Evolutionary conservation across 1,140 invertebrate species (phyloP).

Genomic region (Neuroterus valhalla): DNA sequence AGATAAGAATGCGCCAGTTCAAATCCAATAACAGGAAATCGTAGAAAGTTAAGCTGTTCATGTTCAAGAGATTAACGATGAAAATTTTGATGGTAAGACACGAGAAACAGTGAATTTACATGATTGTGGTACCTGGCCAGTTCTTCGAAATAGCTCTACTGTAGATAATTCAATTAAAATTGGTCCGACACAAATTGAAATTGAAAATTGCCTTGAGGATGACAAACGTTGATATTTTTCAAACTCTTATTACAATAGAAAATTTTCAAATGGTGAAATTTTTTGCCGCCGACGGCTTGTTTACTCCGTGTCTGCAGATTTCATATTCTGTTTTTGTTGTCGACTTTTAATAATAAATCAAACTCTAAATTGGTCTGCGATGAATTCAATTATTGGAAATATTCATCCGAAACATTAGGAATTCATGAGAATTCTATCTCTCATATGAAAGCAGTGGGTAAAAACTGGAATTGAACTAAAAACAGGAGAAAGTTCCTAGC

Average conservation of each 20-base stretch:
- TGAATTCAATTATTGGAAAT: constrained; percentile 1
- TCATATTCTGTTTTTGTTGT: constrained; percentile 4
- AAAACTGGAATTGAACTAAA: background rate
- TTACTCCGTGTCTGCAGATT: background rate
- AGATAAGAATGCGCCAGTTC: no score
- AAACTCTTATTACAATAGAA: no score
- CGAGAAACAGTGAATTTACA: no score
- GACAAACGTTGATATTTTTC: no score
- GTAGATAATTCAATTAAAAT: no score
- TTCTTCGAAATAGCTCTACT: no score
- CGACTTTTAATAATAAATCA: background rate
- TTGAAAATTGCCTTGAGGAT: no score
- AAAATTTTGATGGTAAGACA: no score
- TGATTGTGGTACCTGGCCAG: no score
- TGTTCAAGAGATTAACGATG: background rate
- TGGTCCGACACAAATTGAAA: no score
- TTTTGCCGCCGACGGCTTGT: no score
- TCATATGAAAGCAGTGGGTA: background rate
- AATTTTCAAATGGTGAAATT: no score
- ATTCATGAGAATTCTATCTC: constrained; percentile 9
- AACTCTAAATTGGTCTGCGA: background rate
- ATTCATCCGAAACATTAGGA: background rate
- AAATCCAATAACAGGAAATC: background rate
- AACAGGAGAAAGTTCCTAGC: constrained; percentile 14
- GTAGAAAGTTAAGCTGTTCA: background rate